Percentiles rank a stretch among this genome's conserved stretches.
Evolutionary conservation across 2,113 vertebrate species (phyloP).

Genomic region (Zapus hudsonius): DNA sequence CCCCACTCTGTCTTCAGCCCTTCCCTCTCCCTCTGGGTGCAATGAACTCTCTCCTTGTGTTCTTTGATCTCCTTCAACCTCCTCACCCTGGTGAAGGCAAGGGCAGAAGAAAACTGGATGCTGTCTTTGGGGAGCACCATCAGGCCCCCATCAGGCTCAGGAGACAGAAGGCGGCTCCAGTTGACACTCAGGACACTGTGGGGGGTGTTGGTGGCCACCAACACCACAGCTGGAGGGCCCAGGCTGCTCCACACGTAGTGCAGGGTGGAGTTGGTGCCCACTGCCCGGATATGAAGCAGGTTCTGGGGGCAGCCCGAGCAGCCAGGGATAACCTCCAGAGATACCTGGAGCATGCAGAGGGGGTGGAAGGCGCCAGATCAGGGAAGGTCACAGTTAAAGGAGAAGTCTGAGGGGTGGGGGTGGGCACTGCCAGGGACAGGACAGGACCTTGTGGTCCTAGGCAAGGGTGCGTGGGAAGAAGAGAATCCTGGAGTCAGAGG

Average conservation of each 20-base stretch:
- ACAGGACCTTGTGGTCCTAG: neutral
- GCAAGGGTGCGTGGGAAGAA: neutral
- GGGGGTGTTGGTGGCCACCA: conserved; percentile 87
- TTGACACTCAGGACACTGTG: conserved; percentile 86
- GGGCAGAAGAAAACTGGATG: conserved; percentile 84
- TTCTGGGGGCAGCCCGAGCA: conserved; percentile 69
- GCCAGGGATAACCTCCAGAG: conserved; percentile 86
- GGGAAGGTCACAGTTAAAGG: neutral
- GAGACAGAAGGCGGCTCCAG: conserved; percentile 87
- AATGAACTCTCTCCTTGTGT: neutral
- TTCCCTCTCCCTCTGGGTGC: neutral
- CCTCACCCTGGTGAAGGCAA: conserved; percentile 91
- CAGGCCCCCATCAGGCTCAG: conserved; percentile 82
- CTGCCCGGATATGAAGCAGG: conserved; percentile 89
- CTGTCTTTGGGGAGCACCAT: conserved; percentile 88
- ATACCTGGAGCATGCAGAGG: conserved; percentile 84
- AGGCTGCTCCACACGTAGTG: conserved; percentile 92
- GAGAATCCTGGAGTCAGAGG: neutral
- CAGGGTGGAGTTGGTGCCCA: conserved; percentile 88
- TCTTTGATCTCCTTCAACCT: neutral
- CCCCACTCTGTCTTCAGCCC: neutral
- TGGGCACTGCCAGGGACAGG: neutral
- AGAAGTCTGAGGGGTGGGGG: neutral
- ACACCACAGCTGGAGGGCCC: conserved; percentile 89
- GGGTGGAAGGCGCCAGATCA: neutral